phyloP scores from a whole-genome alignment of 2,888 invertebrate species.

The Sesamia inferens region DNA sequence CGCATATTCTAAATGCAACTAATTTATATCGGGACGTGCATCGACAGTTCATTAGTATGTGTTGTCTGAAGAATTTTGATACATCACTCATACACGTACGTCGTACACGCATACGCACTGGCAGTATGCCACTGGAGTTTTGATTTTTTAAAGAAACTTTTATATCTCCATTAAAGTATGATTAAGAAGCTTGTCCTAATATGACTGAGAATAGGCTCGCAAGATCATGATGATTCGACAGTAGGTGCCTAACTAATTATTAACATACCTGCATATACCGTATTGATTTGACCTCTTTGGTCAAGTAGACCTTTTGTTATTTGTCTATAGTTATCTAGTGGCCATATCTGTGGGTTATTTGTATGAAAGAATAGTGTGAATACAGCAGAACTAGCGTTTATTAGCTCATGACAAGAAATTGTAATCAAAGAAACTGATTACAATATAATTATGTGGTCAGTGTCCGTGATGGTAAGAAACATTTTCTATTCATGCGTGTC shows the following conservation, averaged over 20 bases:
- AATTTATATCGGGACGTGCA: too few species aligned
- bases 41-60: too few species aligned
- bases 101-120: too few species aligned
- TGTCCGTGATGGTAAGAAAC: slow-evolving; percentile 41
- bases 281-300: slow-evolving; percentile 32
- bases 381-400: slow-evolving; percentile 22
- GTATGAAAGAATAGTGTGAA: slow-evolving; percentile 1
- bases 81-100: too few species aligned
- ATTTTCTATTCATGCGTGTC: slow-evolving; percentile 45
- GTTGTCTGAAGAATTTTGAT: too few species aligned
- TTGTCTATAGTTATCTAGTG: background rate
- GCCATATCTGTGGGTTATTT: background rate
- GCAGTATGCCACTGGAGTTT: too few species aligned
- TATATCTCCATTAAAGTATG: slow-evolving; percentile 4
- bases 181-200: slow-evolving; percentile 17
- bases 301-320: slow-evolving; percentile 12
- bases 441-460: slow-evolving; percentile 48
- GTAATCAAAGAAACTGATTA: slow-evolving; percentile 50
- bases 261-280: slow-evolving; percentile 19
- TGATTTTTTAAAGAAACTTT: background rate
- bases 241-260: slow-evolving; percentile 13
- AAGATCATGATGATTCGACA: slow-evolving; percentile 37
- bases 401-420: slow-evolving; percentile 23
- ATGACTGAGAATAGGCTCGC: slow-evolving; percentile 24
- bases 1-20: too few species aligned